Conservation (phyloP, 2,113 vertebrate genomes). For the Eulemur macaco region DNA sequence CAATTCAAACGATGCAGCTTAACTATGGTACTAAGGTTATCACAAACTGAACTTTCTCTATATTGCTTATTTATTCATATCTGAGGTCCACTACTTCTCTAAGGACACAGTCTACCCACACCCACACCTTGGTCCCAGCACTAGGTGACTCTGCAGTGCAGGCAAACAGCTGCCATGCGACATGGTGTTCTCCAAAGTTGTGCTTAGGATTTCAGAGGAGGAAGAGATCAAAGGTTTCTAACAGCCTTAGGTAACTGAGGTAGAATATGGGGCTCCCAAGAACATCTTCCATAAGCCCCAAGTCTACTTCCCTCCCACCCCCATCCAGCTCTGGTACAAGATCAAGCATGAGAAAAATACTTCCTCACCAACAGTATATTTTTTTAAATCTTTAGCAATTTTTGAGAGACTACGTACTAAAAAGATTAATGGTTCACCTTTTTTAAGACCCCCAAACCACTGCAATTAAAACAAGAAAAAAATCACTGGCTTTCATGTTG, state of each 20-base stretch:
- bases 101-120: background rate
- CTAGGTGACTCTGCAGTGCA: background rate
- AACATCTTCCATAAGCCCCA: background rate
- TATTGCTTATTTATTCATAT: background rate
- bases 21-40: background rate
- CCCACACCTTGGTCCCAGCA: background rate
- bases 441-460: background rate
- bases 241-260: background rate
- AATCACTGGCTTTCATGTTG: constrained; percentile 8
- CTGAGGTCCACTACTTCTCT: background rate
- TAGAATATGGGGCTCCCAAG: background rate
- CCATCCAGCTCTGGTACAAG: background rate
- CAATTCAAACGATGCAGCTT: background rate
- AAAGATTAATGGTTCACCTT: background rate
- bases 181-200: background rate
- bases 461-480: background rate
- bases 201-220: background rate
- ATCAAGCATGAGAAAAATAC: background rate
- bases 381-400: background rate
- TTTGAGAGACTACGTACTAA: background rate
- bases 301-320: background rate
- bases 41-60: background rate
- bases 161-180: background rate
- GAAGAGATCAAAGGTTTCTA: background rate
- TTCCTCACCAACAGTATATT: background rate